Conservation (phyloP, 1,140 invertebrate genomes). For the Proales similis region DNA sequence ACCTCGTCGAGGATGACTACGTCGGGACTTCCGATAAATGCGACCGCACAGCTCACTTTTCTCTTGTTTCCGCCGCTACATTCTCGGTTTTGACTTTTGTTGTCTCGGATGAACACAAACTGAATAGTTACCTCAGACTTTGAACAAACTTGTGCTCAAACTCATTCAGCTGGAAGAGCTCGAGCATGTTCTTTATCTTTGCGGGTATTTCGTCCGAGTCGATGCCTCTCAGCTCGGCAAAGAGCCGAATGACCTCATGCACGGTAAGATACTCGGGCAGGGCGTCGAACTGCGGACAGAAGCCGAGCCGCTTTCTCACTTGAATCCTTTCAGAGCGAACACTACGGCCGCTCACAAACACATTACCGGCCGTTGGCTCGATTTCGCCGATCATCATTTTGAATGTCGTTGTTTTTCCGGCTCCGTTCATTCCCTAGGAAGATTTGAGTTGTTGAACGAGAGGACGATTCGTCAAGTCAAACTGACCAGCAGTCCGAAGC, state of each 20-base stretch:
- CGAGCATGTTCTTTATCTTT: slow-evolving; percentile 39
- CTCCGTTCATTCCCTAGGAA: slow-evolving; percentile 37
- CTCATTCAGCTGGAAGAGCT: slow-evolving; percentile 23
- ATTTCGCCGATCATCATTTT: slow-evolving; percentile 59
- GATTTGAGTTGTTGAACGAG: background rate
- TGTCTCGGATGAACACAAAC: too few relatives aligned
- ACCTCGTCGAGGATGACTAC: slow-evolving; percentile 53
- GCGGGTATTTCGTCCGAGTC: slow-evolving; percentile 43
- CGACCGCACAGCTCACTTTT: slow-evolving; percentile 84
- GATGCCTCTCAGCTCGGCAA: slow-evolving; percentile 35
- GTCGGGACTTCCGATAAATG: slow-evolving; percentile 61
- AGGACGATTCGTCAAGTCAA: background rate
- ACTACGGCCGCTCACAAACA: slow-evolving; percentile 41
- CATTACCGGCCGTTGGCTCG: slow-evolving; percentile 50
- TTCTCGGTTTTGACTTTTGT: slow-evolving; percentile 48
- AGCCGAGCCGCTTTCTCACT: slow-evolving; percentile 44
- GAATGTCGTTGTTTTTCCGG: slow-evolving; percentile 42
- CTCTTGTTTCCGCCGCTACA: slow-evolving; percentile 76
- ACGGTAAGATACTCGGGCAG: slow-evolving; percentile 52
- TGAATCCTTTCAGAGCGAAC: slow-evolving; percentile 50
- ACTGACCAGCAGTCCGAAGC: slow-evolving; percentile 36
- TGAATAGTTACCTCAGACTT: too few relatives aligned
- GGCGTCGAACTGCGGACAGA: slow-evolving; percentile 58
- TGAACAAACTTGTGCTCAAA: slow-evolving; percentile 28
- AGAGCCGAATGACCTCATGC: slow-evolving; percentile 15